Conservation (phyloP, 2,113 vertebrate genomes). For the Parus major region DNA sequence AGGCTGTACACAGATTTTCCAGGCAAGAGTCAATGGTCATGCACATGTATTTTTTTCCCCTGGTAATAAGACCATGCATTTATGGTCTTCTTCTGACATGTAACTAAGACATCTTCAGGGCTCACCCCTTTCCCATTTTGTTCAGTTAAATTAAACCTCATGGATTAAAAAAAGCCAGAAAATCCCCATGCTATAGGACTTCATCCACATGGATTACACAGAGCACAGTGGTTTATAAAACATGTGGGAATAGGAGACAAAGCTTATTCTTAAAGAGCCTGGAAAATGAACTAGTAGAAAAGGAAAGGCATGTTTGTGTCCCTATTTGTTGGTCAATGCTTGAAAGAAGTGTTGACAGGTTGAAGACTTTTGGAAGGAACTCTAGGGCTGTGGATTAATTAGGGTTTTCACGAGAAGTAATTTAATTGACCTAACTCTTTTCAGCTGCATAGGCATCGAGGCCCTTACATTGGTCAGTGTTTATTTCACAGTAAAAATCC, state of each 20-base stretch:
- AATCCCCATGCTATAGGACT: neutral
- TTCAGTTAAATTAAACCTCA: neutral
- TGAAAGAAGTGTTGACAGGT: neutral
- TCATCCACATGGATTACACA: fast-evolving
- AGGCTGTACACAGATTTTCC: neutral
- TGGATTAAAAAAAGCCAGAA: neutral
- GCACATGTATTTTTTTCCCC: neutral
- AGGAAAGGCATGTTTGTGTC: fast-evolving
- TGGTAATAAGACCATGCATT: fast-evolving
- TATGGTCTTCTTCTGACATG: neutral
- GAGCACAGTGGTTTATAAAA: neutral
- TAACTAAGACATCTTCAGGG: neutral
- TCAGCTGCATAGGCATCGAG: neutral
- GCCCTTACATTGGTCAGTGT: neutral
- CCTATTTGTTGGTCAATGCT: neutral
- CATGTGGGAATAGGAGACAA: neutral
- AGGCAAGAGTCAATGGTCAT: no score
- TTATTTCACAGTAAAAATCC: neutral
- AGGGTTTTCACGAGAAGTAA: neutral
- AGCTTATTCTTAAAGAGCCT: neutral
- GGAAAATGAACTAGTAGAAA: neutral
- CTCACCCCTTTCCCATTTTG: fast-evolving
- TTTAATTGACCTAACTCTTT: neutral
- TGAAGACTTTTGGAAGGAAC: neutral
- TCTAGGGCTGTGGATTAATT: neutral